Evolutionary conservation across 2,113 vertebrate genomes (phyloP).

Genomic region (Sphyrna mokarran): DNA sequence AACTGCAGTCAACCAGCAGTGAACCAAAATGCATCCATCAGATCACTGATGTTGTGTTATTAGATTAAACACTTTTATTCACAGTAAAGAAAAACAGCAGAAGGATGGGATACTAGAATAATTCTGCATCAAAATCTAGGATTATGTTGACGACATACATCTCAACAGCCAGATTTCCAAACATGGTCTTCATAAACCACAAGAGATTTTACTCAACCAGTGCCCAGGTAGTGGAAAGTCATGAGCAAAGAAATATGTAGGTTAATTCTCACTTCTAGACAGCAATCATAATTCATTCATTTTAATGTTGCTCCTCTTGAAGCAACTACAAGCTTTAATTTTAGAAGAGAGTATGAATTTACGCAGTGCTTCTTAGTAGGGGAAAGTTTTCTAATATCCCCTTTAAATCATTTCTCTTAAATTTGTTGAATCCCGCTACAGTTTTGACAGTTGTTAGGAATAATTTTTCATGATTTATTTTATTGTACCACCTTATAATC

Average conservation of each 20-base stretch:
- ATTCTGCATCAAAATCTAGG: not conserved
- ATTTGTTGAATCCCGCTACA: not conserved
- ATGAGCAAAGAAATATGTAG: not conserved
- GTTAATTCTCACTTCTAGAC: not conserved
- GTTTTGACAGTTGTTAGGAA: not conserved
- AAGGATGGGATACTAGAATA: not conserved
- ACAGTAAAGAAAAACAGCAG: not conserved
- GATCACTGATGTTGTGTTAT: not conserved
- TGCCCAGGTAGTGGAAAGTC: not conserved
- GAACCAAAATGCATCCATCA: not conserved
- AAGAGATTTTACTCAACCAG: not conserved
- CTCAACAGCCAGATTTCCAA: not conserved
- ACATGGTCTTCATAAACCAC: not conserved
- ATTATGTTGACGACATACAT: not conserved
- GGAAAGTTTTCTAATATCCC: not conserved
- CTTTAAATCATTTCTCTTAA: not conserved
- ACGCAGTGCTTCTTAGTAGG: not conserved
- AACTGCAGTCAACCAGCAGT: not conserved
- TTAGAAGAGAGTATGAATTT: not conserved
- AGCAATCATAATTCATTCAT: conserved; percentile 10
- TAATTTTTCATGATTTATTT: not conserved
- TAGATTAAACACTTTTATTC: not conserved
- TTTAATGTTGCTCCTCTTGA: not conserved
- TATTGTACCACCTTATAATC: not conserved
- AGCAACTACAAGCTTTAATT: not conserved